Percentiles rank a stretch among this genome's conserved stretches.
These are phyloP conservation scores for Mallotus villosus DNA, from an alignment of 2,797 vertebrate genomes.

Conservation along the genomic window DNA sequence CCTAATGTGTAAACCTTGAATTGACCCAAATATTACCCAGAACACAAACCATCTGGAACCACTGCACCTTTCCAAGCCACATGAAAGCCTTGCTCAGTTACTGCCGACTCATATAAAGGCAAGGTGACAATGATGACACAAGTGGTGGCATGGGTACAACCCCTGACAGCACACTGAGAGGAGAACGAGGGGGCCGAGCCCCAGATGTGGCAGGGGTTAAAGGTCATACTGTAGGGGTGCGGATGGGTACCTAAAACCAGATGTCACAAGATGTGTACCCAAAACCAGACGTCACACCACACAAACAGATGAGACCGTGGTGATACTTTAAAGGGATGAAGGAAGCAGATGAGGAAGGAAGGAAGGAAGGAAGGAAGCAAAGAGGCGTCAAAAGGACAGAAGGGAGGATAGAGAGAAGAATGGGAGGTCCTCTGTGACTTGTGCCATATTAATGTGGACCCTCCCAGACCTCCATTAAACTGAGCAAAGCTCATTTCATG, in stretches of 20 bases:
- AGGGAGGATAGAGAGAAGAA: slow-evolving; percentile 37
- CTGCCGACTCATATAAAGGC: slow-evolving; percentile 11
- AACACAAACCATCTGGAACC: not conserved
- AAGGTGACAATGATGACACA: slow-evolving; percentile 27
- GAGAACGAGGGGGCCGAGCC: slow-evolving; percentile 38
- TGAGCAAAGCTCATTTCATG: slow-evolving; percentile 77
- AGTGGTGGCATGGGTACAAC: slow-evolving; percentile 42
- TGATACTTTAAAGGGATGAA: slow-evolving; percentile 25
- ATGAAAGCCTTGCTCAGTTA: slow-evolving; percentile 36
- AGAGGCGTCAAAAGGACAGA: not conserved
- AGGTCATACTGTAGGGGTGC: slow-evolving; percentile 41
- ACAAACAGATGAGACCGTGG: slow-evolving; percentile 49
- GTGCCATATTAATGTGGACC: slow-evolving; percentile 75
- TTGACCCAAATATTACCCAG: too few relatives aligned
- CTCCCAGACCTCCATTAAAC: slow-evolving; percentile 77
- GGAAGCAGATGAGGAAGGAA: slow-evolving; percentile 20
- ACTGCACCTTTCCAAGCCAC: not conserved
- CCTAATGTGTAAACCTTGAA: too few relatives aligned
- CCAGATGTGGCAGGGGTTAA: slow-evolving; percentile 40
- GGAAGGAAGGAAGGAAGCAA: slow-evolving; percentile 20
- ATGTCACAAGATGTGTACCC: slow-evolving; percentile 37
- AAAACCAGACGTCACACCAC: slow-evolving; percentile 50
- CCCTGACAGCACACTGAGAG: slow-evolving; percentile 53
- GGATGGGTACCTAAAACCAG: slow-evolving; percentile 25
- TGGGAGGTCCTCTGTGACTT: slow-evolving; percentile 47